phyloP scores from a whole-genome alignment of 2,797 vertebrate genomes.

The Picus viridis region DNA sequence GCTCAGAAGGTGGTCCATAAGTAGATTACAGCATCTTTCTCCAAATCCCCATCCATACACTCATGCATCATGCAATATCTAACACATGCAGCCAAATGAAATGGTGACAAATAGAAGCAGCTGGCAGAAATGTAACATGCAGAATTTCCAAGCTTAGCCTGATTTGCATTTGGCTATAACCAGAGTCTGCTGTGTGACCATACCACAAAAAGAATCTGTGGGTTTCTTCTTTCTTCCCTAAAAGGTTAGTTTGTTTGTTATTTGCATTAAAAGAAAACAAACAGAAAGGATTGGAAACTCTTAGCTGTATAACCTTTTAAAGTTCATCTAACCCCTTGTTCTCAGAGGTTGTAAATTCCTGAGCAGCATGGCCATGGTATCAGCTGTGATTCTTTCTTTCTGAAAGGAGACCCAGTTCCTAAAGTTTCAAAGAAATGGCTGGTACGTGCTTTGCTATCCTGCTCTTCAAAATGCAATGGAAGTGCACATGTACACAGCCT shows the following conservation, averaged over 20 bases:
- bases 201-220: neutral
- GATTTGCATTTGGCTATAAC: constrained; percentile 55
- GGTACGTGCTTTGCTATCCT: neutral
- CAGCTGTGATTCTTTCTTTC: neutral
- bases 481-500: neutral
- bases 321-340: neutral
- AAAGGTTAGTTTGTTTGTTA: constrained; percentile 39
- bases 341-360: neutral
- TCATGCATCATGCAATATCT: constrained; percentile 26
- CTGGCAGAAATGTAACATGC: constrained; percentile 48
- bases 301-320: neutral
- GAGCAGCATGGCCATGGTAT: neutral
- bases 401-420: neutral
- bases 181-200: neutral
- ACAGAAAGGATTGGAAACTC: neutral
- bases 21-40: constrained; percentile 23
- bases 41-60: constrained; percentile 8
- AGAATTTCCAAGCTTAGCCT: constrained; percentile 57
- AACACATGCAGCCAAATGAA: constrained; percentile 42
- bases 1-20: constrained; percentile 31
- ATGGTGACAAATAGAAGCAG: constrained; percentile 43
- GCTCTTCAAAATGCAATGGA: neutral
- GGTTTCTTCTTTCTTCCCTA: neutral
- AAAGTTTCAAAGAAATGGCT: constrained; percentile 5
- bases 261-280: neutral